Base-by-base conservation (phyloP, 2,888 invertebrate species). In the Esperia sulphurella region DNA sequence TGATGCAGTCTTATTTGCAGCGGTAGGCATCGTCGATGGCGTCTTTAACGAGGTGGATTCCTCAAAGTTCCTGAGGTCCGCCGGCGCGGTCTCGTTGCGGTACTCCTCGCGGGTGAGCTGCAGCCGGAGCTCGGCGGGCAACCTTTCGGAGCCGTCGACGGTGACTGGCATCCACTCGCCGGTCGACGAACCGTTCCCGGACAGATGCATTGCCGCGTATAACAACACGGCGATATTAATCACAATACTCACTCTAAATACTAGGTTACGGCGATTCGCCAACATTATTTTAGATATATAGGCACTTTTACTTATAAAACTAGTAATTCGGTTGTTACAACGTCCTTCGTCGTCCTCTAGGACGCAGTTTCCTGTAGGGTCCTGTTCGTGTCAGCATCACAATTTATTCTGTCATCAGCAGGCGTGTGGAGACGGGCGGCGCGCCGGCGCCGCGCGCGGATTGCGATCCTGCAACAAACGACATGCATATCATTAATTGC, bases 211-310 rank as follows among this genome's bases (percentile, higher is more conserved):
- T 65, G 94, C 94, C 57, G 94, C 92, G 79, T 94, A 95, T 54
- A 94, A 79, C 50, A 94, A 80, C 48, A 94, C 93, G 60, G 92
- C 93, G 56, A 94, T 91, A 75, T 94, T 95, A 61, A 94, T 92
- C 52, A 94, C 91, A 67, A 95, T 93, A 83, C 94, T 94, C 78
- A 94, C 92, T 65, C 94, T 91, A 75, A 94, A 91, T 81, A 94
- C 88, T 90, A 94, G 92, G 82, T 94, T 94, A 60, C 94, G 92
- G 55, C 84, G 83, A 63, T 83, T 87, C 57, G 75, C 79, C 79
- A 87, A 68, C 86, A 88, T 88, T 63, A 65, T 81, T 70, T 63
- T 58, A 66, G 65, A 57, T 59, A 56, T 68, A 74, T 77, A 86
- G 84, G 83, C 85, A 87, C 88, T 84, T 82, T 70, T 75, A 79